Percentiles rank a stretch among this genome's conserved stretches.
phyloP scores from a whole-genome alignment of 2,113 vertebrate genomes.

The Apus apus region DNA sequence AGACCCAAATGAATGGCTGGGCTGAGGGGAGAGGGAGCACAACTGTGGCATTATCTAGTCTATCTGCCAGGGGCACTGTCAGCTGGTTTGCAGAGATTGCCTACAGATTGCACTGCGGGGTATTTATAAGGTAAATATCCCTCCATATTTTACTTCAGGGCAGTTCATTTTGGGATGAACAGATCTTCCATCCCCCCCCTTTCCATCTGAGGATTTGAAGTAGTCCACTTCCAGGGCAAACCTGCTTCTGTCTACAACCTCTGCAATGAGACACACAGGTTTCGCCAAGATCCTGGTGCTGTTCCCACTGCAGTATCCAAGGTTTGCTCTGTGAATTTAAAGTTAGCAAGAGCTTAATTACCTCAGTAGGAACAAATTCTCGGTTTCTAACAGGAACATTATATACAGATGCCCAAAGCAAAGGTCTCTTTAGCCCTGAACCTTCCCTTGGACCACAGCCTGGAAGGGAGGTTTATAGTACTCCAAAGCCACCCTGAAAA shows the following conservation, averaged over 20 bases:
- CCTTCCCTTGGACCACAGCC: not conserved
- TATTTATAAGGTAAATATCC: not conserved
- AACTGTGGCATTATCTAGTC: not conserved
- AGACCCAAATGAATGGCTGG: not conserved
- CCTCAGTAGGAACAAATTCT: not conserved
- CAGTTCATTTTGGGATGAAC: not conserved
- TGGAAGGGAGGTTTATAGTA: not conserved
- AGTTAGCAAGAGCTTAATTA: not conserved
- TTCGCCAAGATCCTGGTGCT: not conserved
- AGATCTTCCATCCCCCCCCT: not conserved
- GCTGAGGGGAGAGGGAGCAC: not conserved
- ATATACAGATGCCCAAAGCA: not conserved
- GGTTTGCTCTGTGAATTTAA: not conserved
- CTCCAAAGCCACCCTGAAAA: not conserved
- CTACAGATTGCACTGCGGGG: not conserved
- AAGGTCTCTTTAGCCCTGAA: not conserved
- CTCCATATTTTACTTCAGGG: not conserved
- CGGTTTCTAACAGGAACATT: not conserved
- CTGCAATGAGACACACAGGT: not conserved
- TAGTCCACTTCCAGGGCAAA: not conserved
- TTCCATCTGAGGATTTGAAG: not conserved
- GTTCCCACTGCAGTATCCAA: not conserved
- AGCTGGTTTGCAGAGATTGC: not conserved
- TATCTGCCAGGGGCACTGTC: not conserved
- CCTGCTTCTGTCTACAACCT: not conserved